Conservation (phyloP, 2,113 vertebrate species). For the Prinia subflava region DNA sequence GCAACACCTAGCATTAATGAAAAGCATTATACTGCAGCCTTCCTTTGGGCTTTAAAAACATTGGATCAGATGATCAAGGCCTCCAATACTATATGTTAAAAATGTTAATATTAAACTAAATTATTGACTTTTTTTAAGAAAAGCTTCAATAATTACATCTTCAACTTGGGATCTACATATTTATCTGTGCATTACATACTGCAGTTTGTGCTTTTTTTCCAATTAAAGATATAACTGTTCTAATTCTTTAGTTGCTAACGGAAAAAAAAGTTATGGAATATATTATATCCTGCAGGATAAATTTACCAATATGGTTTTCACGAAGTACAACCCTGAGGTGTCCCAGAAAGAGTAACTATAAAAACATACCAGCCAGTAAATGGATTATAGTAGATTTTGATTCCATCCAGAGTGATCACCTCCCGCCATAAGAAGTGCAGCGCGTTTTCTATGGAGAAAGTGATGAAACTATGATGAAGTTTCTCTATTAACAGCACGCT, state of each 20-base stretch:
- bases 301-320: neutral
- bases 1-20: neutral
- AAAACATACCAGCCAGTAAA: slow-evolving; percentile 91
- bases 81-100: neutral
- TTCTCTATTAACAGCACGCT: neutral
- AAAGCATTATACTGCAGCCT: neutral
- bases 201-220: neutral
- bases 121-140: neutral
- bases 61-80: neutral
- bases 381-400: slow-evolving; percentile 94
- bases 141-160: neutral
- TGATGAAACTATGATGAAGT: neutral
- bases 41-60: neutral
- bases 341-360: neutral
- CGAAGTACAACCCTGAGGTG: neutral
- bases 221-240: neutral
- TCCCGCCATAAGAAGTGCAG: slow-evolving; percentile 94
- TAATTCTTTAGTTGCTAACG: neutral
- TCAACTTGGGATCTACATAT: neutral
- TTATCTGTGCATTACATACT: neutral
- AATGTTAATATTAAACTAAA: neutral
- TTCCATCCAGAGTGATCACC: slow-evolving; percentile 82
- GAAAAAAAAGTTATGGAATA: neutral
- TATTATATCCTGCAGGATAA: neutral
- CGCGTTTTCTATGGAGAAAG: slow-evolving; percentile 76